Conservation (phyloP, 2,888 invertebrate species). For the Anarsia innoxiella region DNA sequence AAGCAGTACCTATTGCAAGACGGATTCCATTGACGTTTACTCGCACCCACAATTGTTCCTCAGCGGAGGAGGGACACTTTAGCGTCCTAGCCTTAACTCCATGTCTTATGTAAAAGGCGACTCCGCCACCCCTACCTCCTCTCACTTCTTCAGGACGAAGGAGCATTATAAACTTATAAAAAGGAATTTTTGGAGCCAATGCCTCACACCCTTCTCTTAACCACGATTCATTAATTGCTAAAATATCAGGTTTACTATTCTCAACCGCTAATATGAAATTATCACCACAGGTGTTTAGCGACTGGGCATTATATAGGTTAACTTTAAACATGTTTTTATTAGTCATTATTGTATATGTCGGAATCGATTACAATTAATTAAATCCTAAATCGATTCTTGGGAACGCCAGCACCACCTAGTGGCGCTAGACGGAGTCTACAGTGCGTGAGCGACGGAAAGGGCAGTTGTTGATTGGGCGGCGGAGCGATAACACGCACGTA, state of each 20-base stretch:
- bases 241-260: not conserved
- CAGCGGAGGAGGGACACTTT: not conserved
- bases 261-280: not conserved
- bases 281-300: conserved; percentile 1
- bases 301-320: too few relatives aligned
- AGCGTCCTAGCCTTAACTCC: not conserved
- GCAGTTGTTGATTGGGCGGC: too few relatives aligned
- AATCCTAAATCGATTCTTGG: too few relatives aligned
- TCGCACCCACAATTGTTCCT: not conserved
- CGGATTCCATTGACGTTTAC: not conserved
- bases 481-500: too few relatives aligned
- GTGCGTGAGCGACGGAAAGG: too few relatives aligned
- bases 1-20: not conserved
- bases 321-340: too few relatives aligned
- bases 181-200: not conserved
- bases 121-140: not conserved
- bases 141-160: not conserved
- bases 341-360: too few relatives aligned
- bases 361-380: too few relatives aligned
- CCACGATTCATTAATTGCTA: conserved; percentile 1
- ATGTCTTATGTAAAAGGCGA: not conserved
- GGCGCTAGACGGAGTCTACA: too few relatives aligned
- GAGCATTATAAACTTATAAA: not conserved
- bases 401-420: too few relatives aligned
- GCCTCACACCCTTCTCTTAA: too few relatives aligned